Evolutionary conservation across 2,888 invertebrate genomes (phyloP), one percentile per base, ranked within the genome.

Genomic region (Caenorhabditis afra): DNA sequence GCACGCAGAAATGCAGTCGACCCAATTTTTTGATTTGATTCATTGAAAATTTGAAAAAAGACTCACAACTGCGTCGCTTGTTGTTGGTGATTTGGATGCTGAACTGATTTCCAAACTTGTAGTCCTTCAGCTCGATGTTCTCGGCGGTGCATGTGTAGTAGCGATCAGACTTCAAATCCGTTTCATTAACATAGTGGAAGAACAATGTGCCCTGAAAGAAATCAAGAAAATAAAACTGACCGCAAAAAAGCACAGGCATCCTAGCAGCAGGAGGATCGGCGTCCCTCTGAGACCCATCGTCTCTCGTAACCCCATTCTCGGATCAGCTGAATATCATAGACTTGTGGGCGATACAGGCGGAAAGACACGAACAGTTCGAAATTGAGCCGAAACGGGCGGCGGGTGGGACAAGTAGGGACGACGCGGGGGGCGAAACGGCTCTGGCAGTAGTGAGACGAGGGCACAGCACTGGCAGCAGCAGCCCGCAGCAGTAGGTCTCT

Each of bases 111-210:
- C 90, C 90, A 65, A 90, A 90, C 74, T 90, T 90, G 86, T 90
- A 90, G 65, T 90, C 90, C 73, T 89, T 87, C 74, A 90, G 81
- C 76, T 88, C 84, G n/a, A 84, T 81, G 74, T 90, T 90, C 81
- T 90, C 90, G 14, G 90, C 90, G 3, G 88, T 87, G 77, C 90
- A 90, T 23, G 90, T 89, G 83, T 89, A 90, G 82, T 85, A 88
- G 37, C 83, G 84, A 22, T 85, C 84, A n/a, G 83, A 80, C 87
- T 89, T 87, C 77, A 88, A 88, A 86, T 90, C 90, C 59, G 81
- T 83, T 74, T 85, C 85, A 82, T 85, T 81, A 55, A 90, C 90
- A 83, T 86, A 86, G 76, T 90, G 89, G 81, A 90, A 90, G 85
- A 87, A 90, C 61, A 90, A 83, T 49, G 88, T 88, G 66, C 90